Conservation (phyloP, 1,140 invertebrate genomes). For the Tetramorium alpestre region DNA sequence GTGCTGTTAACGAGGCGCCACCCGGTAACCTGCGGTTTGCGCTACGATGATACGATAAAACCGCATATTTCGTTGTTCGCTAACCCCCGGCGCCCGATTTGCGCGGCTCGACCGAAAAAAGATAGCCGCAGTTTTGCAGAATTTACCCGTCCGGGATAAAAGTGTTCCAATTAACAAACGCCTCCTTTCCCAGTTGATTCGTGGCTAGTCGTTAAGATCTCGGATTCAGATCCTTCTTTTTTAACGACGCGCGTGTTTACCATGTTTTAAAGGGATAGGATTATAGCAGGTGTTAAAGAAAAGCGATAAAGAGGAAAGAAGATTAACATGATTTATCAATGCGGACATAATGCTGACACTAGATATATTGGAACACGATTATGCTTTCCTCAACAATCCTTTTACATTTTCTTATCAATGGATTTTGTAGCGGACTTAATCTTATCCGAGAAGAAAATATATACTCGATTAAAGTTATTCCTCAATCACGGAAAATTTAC, state of each 20-base stretch:
- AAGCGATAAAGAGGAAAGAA: neutral
- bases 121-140: neutral
- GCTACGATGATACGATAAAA: conserved; percentile 48
- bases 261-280: neutral
- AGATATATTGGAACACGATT: neutral
- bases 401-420: neutral
- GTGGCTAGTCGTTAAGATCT: neutral
- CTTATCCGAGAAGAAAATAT: neutral
- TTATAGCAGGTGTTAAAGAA: neutral
- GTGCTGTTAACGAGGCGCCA: conserved; percentile 67
- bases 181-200: too few relatives aligned
- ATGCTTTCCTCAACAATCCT: neutral
- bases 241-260: neutral
- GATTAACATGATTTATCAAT: neutral
- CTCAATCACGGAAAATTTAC: neutral
- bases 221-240: neutral
- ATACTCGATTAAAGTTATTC: neutral
- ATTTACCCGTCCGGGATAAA: neutral
- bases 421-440: neutral
- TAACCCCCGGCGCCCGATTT: neutral
- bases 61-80: conserved; percentile 54
- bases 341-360: neutral
- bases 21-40: conserved; percentile 30
- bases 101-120: conserved; percentile 4
- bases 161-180: conserved; percentile 6